Base-by-base conservation (phyloP, 2,888 invertebrate species). In the Melieria picta region DNA sequence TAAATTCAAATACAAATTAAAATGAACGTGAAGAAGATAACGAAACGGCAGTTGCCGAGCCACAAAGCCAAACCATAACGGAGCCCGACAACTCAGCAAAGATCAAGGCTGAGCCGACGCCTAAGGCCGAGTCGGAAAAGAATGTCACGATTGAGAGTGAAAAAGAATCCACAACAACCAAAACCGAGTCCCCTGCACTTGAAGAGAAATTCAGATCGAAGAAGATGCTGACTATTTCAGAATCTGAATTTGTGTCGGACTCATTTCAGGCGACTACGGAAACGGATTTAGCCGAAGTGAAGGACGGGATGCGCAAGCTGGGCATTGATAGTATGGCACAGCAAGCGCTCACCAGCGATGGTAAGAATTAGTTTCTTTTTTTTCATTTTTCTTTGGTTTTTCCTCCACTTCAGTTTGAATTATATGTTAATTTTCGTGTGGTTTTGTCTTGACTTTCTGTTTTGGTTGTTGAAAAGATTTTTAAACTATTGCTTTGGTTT, bases 191-290 rank as follows among this genome's bases (percentile, higher is more conserved):
- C 30, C 30, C 30, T 30, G 30, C 30, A 30, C 30, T 30, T 30
- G 30, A 30, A 30, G 30, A 30, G 30, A 30, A 30, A 30, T 30
- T 30, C 30, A 30, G 30, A 30, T 71, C 74, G 76, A 75, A 71
- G 69, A 71, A 71, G 60, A 74, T 30, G 30, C 30, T 30, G 30
- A 30, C 30, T 30, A 30, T 75, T 72, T 83, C 84, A 74, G 88
- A 89, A 84, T 91, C 91, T 82, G 94, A 94, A 87, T 93, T 94
- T 89, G 91, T 93, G 80, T 93, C 93, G 81, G 93, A 94, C 86
- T 90, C 91, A 82, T 91, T 92, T 87, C 90, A 91, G 86, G 80
- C 76, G 63, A 90, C 90, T 77, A 89, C 90, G 80, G 89, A 89
- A 79, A 89, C 89, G 80, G 92, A 92, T 83, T 88, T 92, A 82